phyloP scores from a whole-genome alignment of 2,888 invertebrate species.

The Ochropacha duplaris region DNA sequence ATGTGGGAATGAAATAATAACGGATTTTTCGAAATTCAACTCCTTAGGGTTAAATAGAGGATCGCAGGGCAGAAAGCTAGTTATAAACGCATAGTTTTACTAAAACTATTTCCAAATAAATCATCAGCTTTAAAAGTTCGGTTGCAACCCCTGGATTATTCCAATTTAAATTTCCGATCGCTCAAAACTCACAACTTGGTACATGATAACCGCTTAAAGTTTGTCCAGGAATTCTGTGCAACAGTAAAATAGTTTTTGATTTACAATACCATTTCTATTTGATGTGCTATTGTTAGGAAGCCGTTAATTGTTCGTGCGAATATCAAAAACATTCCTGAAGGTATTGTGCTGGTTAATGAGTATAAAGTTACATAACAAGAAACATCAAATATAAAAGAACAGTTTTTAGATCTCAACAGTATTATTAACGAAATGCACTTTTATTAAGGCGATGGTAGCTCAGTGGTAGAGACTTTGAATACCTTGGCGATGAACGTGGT shows the following conservation, averaged over 20 bases:
- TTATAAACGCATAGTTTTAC: not conserved
- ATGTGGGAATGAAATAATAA: no score
- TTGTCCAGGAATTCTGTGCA: constrained; percentile 50
- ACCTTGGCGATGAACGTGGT: no score
- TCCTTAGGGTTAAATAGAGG: no score
- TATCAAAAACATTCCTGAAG: not conserved
- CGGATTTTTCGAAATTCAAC: no score
- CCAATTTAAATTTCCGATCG: constrained; percentile 2
- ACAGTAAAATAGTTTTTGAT: constrained; percentile 53
- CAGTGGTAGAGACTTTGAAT: no score
- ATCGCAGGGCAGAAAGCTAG: no score
- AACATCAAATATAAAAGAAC: no score
- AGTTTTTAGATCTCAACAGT: no score
- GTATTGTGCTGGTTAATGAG: not conserved
- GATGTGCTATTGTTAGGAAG: constrained; percentile 15
- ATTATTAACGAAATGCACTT: no score
- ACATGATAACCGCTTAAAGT: constrained; percentile 41
- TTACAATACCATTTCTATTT: constrained; percentile 33
- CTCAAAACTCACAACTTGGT: constrained; percentile 13
- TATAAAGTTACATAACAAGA: no score
- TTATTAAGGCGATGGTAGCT: no score
- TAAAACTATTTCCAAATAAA: not conserved
- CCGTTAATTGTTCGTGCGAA: not conserved
- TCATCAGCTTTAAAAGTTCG: not conserved
- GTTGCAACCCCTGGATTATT: not conserved